Evolutionary conservation across 2,797 vertebrate species (phyloP), one percentile per base, ranked within the genome.

Genomic region (Danio jaintianensis): DNA sequence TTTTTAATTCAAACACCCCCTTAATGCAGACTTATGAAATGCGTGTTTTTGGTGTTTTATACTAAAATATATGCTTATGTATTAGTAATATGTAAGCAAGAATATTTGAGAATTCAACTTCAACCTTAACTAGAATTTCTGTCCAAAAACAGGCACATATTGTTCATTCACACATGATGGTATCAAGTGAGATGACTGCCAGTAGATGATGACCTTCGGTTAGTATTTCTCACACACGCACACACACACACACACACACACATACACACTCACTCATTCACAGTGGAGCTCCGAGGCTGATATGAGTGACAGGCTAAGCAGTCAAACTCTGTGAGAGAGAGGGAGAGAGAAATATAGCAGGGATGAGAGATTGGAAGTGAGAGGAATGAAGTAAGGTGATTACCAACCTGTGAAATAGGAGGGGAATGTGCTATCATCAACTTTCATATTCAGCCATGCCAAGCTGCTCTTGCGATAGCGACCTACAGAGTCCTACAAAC

Each of bases 231-330:
- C 58, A n/a, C n/a, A n/a, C n/a, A n/a, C n/a, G n/a, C n/a, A n/a
- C n/a, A n/a, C n/a, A n/a, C n/a, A n/a, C n/a, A n/a, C n/a, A 66
- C 18, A 63, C 52, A 66, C 18, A 63, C 52, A 63, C 61, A 69
- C 5, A 9, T 20, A 13, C 36, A 18, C 48, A 48, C n/a, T 69
- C 58, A 64, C 29, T 50, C 47, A 29, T 52, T 72, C 58, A 45
- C 20, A 47, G 68, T 58, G 45, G 43, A 70, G 55, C 42, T 75
- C n/a, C 0, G 16, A 62, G 58, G 50, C 59, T 64, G 75, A 83
- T 75, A 18, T 56, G 71, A 80, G 79, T 78, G 82, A 78, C 82
- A 68, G 61, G 36, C 36, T 64, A 40, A 56, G 59, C n/a, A 66
- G 50, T 66, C 50, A 47, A 43, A 66, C 42, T 40, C 40, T 42